Evolutionary conservation across 2,113 vertebrate species (phyloP).

Genomic region (Microcebus jonahi): DNA sequence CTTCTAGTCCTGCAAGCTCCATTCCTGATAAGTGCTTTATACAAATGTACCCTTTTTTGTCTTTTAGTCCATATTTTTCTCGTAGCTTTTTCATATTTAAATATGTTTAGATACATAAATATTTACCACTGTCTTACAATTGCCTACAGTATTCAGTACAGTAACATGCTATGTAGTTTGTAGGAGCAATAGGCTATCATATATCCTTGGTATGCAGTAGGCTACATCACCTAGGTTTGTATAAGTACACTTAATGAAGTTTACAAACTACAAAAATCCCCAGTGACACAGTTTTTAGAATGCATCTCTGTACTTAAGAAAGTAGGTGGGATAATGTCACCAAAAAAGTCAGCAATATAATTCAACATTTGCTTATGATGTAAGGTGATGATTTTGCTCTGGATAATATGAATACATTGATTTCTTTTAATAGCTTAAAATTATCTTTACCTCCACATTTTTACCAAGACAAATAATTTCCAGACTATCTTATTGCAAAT

Average conservation of each 20-base stretch:
- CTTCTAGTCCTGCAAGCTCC: background rate
- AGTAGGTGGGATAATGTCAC: background rate
- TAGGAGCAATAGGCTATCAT: background rate
- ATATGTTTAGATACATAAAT: background rate
- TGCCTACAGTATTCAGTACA: background rate
- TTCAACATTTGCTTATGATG: background rate
- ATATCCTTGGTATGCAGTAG: background rate
- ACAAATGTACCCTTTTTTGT: background rate
- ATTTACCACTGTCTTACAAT: background rate
- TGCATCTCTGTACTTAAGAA: background rate
- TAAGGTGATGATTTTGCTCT: background rate
- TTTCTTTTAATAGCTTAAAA: background rate
- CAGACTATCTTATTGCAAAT: background rate
- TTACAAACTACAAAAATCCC: background rate
- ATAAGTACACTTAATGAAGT: background rate
- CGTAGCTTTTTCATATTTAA: background rate
- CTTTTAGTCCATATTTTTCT: background rate
- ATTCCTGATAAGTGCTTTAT: background rate
- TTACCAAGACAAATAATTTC: background rate
- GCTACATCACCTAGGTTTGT: background rate
- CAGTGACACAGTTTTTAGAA: background rate
- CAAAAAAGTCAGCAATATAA: background rate
- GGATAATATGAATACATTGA: background rate
- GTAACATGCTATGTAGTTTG: background rate
- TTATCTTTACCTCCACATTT: background rate